A percentile compares a stretch with the other conserved stretches of the same genome.
phyloP scores from a whole-genome alignment of 1,140 invertebrate genomes.

The Muscidifurax raptorellus region DNA sequence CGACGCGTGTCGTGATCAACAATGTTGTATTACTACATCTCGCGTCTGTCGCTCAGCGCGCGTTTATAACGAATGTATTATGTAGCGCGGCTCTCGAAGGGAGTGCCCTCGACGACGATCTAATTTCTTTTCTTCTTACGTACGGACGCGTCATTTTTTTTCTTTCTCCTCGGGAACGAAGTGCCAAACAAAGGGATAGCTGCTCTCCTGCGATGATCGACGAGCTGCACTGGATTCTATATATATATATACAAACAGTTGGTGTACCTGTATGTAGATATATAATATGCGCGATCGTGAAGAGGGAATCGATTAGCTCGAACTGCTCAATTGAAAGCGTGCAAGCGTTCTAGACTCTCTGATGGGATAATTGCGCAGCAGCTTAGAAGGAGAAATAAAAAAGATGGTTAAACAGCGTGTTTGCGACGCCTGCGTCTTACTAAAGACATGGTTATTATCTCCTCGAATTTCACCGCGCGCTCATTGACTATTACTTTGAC shows the following conservation, averaged over 20 bases:
- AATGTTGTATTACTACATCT: conserved; percentile 31
- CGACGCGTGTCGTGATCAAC: conserved; percentile 30
- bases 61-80: conserved; percentile 19
- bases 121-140: too few relatives aligned
- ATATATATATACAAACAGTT: too few relatives aligned
- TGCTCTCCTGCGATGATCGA: too few relatives aligned
- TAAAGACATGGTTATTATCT: not conserved
- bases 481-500: not conserved
- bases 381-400: not conserved
- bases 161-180: not conserved
- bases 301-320: not conserved
- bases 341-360: not conserved
- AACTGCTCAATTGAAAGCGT: conserved; percentile 1
- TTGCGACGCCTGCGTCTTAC: not conserved
- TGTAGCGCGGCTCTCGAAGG: not conserved
- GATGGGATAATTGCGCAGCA: not conserved
- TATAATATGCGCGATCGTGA: not conserved
- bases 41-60: not conserved
- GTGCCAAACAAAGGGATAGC: too few relatives aligned
- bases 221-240: too few relatives aligned
- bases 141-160: not conserved
- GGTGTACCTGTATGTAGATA: not conserved
- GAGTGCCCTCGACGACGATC: not conserved
- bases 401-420: not conserved
- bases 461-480: not conserved